Conservation (phyloP, 2,888 invertebrate genomes). For the Tromatobia lineatoria region DNA sequence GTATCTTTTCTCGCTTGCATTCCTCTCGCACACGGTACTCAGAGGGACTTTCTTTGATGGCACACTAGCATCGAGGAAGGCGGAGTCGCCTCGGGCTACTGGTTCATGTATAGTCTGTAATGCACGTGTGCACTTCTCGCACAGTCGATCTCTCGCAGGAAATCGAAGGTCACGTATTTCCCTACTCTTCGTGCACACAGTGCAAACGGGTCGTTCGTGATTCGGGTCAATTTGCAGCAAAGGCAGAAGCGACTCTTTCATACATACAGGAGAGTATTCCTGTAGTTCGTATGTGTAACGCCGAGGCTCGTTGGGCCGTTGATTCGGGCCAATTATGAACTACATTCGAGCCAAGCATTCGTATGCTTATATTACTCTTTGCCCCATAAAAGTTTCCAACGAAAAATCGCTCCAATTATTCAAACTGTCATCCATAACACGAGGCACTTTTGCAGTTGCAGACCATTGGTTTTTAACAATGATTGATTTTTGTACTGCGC, state of each 20-base stretch:
- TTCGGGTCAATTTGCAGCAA: slow-evolving; percentile 43
- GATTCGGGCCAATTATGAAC: slow-evolving; percentile 37
- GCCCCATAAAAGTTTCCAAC: slow-evolving; percentile 1
- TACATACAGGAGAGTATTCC: background rate
- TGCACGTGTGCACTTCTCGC: slow-evolving; percentile 28
- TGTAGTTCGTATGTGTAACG: slow-evolving; percentile 2
- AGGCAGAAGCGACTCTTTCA: slow-evolving; percentile 17
- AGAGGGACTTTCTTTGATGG: slow-evolving; percentile 59
- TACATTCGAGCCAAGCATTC: background rate
- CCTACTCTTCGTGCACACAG: slow-evolving; percentile 29
- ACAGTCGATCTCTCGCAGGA: slow-evolving; percentile 39
- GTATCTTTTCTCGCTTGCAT: slow-evolving; percentile 41
- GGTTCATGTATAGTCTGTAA: slow-evolving; percentile 11
- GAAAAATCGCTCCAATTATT: background rate
- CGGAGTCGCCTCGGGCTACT: slow-evolving; percentile 46
- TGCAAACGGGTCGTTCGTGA: slow-evolving; percentile 30
- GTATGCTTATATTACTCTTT: background rate
- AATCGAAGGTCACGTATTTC: slow-evolving; percentile 51
- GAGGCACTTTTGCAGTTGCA: background rate
- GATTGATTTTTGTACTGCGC: background rate
- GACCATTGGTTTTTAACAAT: background rate
- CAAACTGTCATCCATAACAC: background rate
- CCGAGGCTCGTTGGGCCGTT: background rate
- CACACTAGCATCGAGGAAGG: slow-evolving; percentile 31
- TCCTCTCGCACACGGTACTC: slow-evolving; percentile 43